These are phyloP conservation scores for Hirundo rustica DNA, from an alignment of 2,797 vertebrate species.

Conservation along the genomic window DNA sequence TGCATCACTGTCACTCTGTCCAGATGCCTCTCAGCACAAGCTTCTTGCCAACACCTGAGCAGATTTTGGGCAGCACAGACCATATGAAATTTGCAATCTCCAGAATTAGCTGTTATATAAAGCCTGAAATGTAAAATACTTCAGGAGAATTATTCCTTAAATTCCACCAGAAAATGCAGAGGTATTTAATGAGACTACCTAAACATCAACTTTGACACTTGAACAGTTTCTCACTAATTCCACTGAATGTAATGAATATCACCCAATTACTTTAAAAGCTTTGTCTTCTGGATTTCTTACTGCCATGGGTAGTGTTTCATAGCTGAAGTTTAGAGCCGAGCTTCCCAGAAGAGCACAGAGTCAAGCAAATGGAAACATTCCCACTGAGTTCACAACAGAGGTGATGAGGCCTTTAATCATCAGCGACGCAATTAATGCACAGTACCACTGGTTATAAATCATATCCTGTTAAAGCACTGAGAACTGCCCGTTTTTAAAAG, in stretches of 20 bases:
- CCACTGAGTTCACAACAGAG: neutral
- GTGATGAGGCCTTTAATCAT: neutral
- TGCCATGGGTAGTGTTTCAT: neutral
- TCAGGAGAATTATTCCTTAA: neutral
- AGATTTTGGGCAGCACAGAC: neutral
- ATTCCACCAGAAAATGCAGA: neutral
- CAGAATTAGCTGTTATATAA: neutral
- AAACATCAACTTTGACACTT: neutral
- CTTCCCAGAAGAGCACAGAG: neutral
- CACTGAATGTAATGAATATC: neutral
- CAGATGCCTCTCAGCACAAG: neutral
- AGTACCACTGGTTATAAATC: neutral
- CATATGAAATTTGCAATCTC: neutral
- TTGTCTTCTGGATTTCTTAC: slow-evolving; percentile 16
- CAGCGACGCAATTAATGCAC: neutral
- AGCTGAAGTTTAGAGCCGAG: neutral
- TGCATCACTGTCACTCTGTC: neutral
- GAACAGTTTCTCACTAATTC: neutral
- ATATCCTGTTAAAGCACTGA: neutral
- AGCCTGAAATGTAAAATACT: neutral
- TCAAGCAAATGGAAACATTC: neutral
- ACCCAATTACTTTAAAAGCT: slow-evolving; percentile 25
- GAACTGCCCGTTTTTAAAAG: neutral
- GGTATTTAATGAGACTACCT: neutral
- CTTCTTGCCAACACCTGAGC: neutral